phyloP scores from a whole-genome alignment of 37 sponge, comb jelly and placozoan species.

The Cliona cf. orientalis region DNA sequence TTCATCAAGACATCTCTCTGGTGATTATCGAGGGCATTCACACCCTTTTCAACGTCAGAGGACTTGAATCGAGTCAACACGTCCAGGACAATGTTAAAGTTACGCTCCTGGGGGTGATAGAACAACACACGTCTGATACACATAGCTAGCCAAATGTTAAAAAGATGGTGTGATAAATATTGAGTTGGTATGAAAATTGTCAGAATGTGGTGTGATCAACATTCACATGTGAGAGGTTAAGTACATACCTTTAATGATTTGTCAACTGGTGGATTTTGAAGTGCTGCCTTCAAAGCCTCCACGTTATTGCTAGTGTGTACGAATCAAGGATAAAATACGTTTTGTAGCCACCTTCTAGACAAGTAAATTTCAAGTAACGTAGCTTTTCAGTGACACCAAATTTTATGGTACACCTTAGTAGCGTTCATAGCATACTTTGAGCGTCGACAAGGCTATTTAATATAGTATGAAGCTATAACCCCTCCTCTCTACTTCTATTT shows the following conservation, averaged over 20 bases:
- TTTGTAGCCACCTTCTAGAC: background rate
- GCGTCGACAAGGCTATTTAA: too few species aligned
- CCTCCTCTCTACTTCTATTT: too few species aligned
- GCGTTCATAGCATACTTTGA: too few species aligned
- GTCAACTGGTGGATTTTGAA: constrained; percentile 86
- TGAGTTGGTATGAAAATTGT: background rate
- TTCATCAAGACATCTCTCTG: constrained; percentile 95
- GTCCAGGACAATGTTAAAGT: constrained; percentile 83
- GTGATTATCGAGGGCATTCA: constrained; percentile 61
- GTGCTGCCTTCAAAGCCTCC: constrained; percentile 84
- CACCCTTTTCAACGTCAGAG: constrained; percentile 86
- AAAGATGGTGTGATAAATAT: background rate
- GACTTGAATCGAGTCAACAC: constrained; percentile 90
- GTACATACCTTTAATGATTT: constrained; percentile 74
- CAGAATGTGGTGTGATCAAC: background rate
- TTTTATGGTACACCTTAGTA: too few species aligned
- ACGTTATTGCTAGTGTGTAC: constrained; percentile 56
- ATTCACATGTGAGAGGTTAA: background rate
- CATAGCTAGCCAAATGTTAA: background rate
- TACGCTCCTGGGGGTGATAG: constrained; percentile 67
- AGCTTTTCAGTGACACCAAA: too few species aligned
- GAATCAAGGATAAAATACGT: constrained; percentile 35
- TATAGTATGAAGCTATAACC: too few species aligned
- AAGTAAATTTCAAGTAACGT: background rate
- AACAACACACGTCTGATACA: background rate